Conservation (phyloP, 2,113 vertebrate species). For the Pelmatolapia mariae region DNA sequence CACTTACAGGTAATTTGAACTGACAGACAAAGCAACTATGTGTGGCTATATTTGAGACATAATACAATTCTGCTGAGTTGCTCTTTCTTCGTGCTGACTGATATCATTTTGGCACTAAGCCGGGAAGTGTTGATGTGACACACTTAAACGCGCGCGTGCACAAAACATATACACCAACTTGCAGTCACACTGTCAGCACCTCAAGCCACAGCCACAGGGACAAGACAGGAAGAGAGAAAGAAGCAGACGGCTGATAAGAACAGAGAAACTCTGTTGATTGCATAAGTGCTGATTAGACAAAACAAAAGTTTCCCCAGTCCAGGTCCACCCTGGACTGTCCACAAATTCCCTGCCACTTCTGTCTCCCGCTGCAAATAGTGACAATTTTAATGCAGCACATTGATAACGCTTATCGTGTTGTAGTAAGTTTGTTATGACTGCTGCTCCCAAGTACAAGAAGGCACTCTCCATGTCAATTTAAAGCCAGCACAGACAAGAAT, state of each 20-base stretch:
- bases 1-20: not conserved
- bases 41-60: not conserved
- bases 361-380: not conserved
- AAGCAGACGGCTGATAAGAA: not conserved
- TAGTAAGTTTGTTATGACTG: not conserved
- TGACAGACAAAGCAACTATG: not conserved
- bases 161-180: not conserved
- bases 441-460: not conserved
- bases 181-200: conserved; percentile 23
- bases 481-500: not conserved
- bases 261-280: not conserved
- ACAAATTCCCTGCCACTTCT: not conserved
- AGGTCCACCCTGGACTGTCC: not conserved
- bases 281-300: not conserved
- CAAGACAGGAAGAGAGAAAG: conserved; percentile 9
- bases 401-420: not conserved
- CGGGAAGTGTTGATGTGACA: not conserved
- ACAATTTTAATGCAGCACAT: not conserved
- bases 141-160: not conserved
- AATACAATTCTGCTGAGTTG: conserved; percentile 12
- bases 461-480: not conserved
- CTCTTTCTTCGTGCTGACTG: conserved; percentile 7
- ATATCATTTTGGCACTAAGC: not conserved
- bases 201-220: not conserved
- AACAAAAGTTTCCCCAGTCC: not conserved